Evolutionary conservation across 2,797 vertebrate genomes (phyloP).

Genomic region (Ptychobarbus kaznakovi): DNA sequence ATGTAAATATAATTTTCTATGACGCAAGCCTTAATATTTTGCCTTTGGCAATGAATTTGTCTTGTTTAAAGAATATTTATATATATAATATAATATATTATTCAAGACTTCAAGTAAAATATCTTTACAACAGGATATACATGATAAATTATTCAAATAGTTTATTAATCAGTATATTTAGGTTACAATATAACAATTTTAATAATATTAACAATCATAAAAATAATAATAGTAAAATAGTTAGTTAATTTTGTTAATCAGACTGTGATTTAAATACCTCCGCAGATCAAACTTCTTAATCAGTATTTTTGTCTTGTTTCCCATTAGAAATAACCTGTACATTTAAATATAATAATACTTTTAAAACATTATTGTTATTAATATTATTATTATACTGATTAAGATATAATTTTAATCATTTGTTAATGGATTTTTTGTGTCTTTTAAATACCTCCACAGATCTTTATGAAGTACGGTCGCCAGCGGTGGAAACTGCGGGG

Average conservation of each 20-base stretch:
- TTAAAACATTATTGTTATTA: no score
- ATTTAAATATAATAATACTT: not conserved
- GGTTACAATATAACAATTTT: not conserved
- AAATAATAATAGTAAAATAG: no score
- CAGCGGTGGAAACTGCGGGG: conserved; percentile 95
- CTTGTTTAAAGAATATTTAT: no score
- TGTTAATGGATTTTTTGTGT: not conserved
- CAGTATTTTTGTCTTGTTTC: not conserved
- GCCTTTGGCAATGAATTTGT: no score
- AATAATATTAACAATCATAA: not conserved
- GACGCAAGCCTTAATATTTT: no score
- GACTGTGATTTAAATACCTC: not conserved
- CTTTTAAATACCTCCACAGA: conserved; percentile 72
- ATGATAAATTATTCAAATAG: not conserved
- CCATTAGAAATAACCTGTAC: not conserved
- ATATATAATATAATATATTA: not conserved
- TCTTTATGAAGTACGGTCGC: conserved; percentile 94
- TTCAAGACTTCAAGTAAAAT: not conserved
- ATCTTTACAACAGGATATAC: not conserved
- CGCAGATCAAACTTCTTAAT: not conserved
- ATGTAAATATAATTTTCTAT: not conserved
- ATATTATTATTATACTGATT: not conserved
- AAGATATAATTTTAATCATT: not conserved
- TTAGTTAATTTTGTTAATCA: not conserved
- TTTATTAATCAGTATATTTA: not conserved